Evolutionary conservation across 2,797 vertebrate genomes (phyloP), one percentile per base, ranked within the genome.

Genomic region (Lycodopsis pacificus): DNA sequence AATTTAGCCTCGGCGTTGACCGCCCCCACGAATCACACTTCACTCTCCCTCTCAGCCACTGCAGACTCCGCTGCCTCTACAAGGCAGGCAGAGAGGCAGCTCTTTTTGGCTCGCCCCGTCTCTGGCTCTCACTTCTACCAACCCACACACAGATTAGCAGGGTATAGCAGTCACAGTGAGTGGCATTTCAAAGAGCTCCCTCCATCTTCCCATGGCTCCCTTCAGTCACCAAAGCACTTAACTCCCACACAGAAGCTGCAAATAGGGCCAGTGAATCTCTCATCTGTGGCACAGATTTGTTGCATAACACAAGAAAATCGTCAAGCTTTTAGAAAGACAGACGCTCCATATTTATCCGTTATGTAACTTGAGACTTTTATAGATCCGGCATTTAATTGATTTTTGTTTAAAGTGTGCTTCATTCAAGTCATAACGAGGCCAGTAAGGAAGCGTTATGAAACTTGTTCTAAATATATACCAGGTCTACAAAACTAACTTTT

Each of bases 1-100:
- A 91, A 95, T 95, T 92, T 96, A 96, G 94, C 91, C 79, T 72
- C 70, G 14, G 83, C 84, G 49, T 88, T 38, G 71, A 81, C 86
- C 83, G 86, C 91, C 71, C 89, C 89, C 92, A 81, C 86, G 36
- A 78, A 83, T 88, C 75, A 65, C 89, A 88, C 86, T 85, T 79
- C 71, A 81, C 73, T 73, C 85, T 89, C 80, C 66, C 80, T 87
- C 77, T 80, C 86, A 82, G 46, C 74, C 83, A 84, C 84, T 75
- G 83, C 88, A 91, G 88, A 91, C 89, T 91, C 77, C 84, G 83
- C 83, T 82, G 82, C 82, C 71, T 75, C 59, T 64, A 76, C 53
- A 32, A 58, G 68, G 63, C 79, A 77, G 76, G 82, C 84, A 69
- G 75, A 72, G 81, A 82, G 72, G 77, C 71, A 61, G 49, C 49